phyloP scores from a whole-genome alignment of 2,113 vertebrate genomes.

The Sarotherodon lohbergeri region DNA sequence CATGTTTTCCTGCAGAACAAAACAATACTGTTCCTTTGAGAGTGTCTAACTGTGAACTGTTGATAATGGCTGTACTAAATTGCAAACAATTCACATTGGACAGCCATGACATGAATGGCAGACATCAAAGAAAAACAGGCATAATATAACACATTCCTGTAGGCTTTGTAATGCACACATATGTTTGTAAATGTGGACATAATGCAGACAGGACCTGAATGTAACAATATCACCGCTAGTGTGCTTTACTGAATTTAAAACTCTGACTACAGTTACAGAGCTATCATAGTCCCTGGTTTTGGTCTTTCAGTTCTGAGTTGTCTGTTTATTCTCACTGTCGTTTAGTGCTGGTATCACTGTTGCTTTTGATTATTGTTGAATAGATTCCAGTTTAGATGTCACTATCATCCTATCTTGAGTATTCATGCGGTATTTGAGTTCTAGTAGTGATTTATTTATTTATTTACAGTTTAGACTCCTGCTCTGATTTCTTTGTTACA shows the following conservation, averaged over 20 bases:
- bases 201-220: background rate
- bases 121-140: conserved; percentile 12
- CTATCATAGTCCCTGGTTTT: background rate
- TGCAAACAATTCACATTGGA: background rate
- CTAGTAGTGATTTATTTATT: background rate
- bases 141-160: background rate
- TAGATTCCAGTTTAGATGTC: background rate
- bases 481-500: background rate
- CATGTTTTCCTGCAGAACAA: conserved; percentile 25
- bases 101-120: conserved; percentile 2
- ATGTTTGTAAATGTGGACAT: background rate
- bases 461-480: background rate
- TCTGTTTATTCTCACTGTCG: background rate
- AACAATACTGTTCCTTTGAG: conserved; percentile 37
- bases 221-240: background rate
- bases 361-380: background rate
- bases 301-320: background rate
- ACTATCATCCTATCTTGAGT: background rate
- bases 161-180: background rate
- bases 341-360: background rate
- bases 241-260: background rate
- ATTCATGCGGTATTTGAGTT: background rate
- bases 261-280: background rate
- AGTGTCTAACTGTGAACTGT: conserved; percentile 24
- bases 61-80: conserved; percentile 23